phyloP scores from a whole-genome alignment of 2,888 invertebrate species.

The Parnassius apollo region DNA sequence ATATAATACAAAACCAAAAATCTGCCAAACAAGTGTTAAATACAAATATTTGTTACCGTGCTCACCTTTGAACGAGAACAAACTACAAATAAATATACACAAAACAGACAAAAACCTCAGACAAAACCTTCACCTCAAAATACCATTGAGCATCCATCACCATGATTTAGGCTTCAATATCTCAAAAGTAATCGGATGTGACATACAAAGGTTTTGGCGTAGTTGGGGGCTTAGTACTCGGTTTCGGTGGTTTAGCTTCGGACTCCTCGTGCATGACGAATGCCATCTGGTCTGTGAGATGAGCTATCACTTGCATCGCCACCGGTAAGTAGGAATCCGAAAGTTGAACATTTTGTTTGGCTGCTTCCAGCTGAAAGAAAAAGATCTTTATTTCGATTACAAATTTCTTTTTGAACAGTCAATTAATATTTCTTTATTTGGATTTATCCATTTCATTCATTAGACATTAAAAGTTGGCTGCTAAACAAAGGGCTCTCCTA shows the following conservation, averaged over 20 bases:
- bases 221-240: constrained; percentile 33
- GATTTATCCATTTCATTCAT: too few species aligned
- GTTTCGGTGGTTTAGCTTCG: constrained; percentile 37
- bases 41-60: constrained; percentile 1
- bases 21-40: constrained; percentile 5
- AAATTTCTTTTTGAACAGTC: background rate
- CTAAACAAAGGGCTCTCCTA: too few species aligned
- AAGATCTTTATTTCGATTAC: background rate
- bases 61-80: constrained; percentile 20
- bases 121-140: constrained; percentile 50
- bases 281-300: constrained; percentile 83
- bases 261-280: constrained; percentile 70
- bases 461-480: too few species aligned
- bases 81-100: constrained; percentile 21
- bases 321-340: constrained; percentile 84
- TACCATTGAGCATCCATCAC: constrained; percentile 52
- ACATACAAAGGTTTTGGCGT: constrained; percentile 45
- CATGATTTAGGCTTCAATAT: constrained; percentile 34
- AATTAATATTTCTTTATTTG: too few species aligned
- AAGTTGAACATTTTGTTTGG: constrained; percentile 74
- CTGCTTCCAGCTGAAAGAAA: constrained; percentile 60
- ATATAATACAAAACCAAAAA: background rate
- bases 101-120: constrained; percentile 23
- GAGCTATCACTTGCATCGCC: constrained; percentile 84
- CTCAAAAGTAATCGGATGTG: constrained; percentile 35